A percentile compares a stretch with the other conserved stretches of the same genome.
phyloP scores from a whole-genome alignment of 2,797 vertebrate genomes.

The Melanogrammus aeglefinus region DNA sequence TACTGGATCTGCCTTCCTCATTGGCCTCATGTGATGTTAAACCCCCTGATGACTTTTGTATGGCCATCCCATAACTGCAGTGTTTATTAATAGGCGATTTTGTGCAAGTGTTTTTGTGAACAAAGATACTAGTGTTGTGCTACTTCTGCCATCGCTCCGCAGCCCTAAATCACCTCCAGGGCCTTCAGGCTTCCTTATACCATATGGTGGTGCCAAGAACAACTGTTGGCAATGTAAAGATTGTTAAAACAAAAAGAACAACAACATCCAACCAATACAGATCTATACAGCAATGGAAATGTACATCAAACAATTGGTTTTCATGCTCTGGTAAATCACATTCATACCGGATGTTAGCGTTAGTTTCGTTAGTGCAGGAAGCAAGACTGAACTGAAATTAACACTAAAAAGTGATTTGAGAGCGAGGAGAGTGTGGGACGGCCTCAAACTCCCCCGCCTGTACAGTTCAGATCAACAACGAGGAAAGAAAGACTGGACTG shows the following conservation, averaged over 20 bases:
- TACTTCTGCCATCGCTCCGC: neutral
- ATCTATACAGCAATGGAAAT: neutral
- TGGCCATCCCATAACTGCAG: neutral
- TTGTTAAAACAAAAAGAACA: neutral
- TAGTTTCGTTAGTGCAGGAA: conserved; percentile 61
- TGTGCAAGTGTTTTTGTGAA: neutral
- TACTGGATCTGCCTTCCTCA: neutral
- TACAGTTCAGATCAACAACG: neutral
- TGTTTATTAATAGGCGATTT: neutral
- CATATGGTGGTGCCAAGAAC: neutral
- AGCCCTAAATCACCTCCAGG: neutral
- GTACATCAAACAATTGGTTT: conserved; percentile 1
- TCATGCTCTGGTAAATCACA: neutral
- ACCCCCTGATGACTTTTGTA: neutral
- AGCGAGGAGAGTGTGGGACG: neutral
- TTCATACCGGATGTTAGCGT: neutral
- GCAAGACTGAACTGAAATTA: conserved; percentile 39
- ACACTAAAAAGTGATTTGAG: conserved; percentile 4
- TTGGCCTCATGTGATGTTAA: neutral
- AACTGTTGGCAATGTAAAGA: neutral
- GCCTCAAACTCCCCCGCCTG: neutral
- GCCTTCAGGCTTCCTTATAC: neutral
- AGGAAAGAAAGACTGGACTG: neutral
- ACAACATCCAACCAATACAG: neutral
- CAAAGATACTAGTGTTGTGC: neutral